Evolutionary conservation across 2,113 vertebrate species (phyloP).

Genomic region (Butastur rufipennis): DNA sequence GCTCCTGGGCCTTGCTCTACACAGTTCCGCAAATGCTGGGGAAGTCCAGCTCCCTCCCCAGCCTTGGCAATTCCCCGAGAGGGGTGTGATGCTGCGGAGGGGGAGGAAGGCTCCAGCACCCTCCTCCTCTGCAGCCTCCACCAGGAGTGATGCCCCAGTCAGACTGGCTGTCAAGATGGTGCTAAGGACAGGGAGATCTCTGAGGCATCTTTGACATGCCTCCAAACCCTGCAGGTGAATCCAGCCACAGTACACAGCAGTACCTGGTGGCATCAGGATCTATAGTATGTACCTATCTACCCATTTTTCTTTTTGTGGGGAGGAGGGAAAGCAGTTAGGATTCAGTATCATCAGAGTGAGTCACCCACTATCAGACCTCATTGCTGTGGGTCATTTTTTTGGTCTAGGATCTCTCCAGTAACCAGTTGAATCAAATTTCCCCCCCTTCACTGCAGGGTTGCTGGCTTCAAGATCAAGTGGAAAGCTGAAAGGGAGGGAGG

Average conservation of each 20-base stretch:
- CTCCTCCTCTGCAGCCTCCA: neutral
- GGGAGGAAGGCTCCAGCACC: neutral
- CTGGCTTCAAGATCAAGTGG: neutral
- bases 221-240: neutral
- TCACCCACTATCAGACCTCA: neutral
- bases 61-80: neutral
- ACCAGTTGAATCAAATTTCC: neutral
- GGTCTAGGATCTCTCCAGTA: neutral
- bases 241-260: neutral
- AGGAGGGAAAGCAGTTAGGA: neutral
- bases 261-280: neutral
- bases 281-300: neutral
- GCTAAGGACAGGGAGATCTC: neutral
- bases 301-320: neutral
- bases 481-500: neutral
- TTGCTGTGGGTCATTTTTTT: neutral
- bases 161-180: neutral
- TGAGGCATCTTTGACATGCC: neutral
- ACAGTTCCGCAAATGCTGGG: neutral
- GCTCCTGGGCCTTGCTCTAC: neutral
- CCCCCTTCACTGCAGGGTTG: neutral
- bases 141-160: neutral
- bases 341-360: neutral
- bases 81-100: neutral
- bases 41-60: neutral